Evolutionary conservation across 2,797 vertebrate species (phyloP).

Genomic region (Mus minutoides): DNA sequence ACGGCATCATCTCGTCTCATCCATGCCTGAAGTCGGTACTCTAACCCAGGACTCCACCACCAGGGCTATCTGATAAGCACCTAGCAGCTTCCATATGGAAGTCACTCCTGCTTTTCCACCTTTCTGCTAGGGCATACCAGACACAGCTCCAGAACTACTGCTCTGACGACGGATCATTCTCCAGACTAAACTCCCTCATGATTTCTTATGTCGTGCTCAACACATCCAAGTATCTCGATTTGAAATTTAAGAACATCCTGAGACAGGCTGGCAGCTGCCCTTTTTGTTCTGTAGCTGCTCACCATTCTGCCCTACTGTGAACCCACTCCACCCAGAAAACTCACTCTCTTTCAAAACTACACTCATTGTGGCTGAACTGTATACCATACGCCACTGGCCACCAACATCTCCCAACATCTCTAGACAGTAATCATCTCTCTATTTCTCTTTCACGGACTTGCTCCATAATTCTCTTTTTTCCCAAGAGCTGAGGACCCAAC

Average conservation of each 20-base stretch:
- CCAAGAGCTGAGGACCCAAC: neutral
- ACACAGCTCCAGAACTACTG: neutral
- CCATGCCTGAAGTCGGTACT: neutral
- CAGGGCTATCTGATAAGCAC: neutral
- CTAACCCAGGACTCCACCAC: neutral
- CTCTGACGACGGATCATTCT: neutral
- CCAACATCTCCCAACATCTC: neutral
- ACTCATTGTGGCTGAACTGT: neutral
- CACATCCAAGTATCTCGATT: neutral
- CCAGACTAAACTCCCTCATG: neutral
- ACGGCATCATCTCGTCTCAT: neutral
- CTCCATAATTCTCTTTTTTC: neutral
- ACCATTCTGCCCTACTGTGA: neutral
- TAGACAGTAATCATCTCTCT: neutral
- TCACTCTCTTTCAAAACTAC: conserved; percentile 6
- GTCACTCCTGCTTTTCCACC: neutral
- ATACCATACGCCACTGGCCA: neutral
- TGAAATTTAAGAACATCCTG: conserved; percentile 9
- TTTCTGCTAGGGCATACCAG: neutral
- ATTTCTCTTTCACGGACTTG: neutral
- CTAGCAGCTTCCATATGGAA: neutral
- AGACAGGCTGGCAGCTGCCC: neutral
- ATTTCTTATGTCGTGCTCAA: neutral
- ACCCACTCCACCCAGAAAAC: neutral
- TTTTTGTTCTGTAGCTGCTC: neutral